phyloP scores from a whole-genome alignment of 1,140 invertebrate species.

The Adoxophyes honmai region DNA sequence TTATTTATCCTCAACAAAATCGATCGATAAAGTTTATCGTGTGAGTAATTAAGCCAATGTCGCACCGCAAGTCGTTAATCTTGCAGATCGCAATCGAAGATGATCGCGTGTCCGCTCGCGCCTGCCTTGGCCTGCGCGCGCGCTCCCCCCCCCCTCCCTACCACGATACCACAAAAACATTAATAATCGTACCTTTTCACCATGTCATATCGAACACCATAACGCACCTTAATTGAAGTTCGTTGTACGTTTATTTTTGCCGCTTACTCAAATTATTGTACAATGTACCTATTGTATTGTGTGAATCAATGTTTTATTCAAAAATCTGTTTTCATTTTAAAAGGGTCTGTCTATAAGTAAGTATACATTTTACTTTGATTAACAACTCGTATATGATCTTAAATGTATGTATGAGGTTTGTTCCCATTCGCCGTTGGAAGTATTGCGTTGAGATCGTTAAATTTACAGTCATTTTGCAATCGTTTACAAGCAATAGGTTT shows the following conservation, averaged over 20 bases:
- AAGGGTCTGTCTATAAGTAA: too few relatives aligned
- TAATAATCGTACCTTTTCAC: neutral
- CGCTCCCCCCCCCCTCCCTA: neutral
- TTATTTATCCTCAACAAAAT: slow-evolving; percentile 26
- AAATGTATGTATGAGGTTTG: too few relatives aligned
- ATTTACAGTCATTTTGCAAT: too few relatives aligned
- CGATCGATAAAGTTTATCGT: slow-evolving; percentile 57
- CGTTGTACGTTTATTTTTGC: slow-evolving; percentile 1
- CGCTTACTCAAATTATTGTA: neutral
- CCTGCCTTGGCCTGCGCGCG: neutral
- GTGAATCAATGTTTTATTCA: too few relatives aligned
- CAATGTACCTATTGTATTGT: too few relatives aligned
- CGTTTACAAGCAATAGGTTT: too few relatives aligned
- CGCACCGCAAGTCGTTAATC: slow-evolving; percentile 60
- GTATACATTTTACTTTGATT: too few relatives aligned
- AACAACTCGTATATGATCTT: too few relatives aligned
- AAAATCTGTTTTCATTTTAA: too few relatives aligned
- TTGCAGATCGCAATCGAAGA: slow-evolving; percentile 61
- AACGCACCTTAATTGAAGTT: slow-evolving; percentile 9
- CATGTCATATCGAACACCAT: slow-evolving; percentile 11
- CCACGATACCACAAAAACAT: neutral
- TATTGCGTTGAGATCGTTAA: too few relatives aligned
- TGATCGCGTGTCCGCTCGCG: slow-evolving; percentile 56
- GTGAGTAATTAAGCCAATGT: slow-evolving; percentile 69
- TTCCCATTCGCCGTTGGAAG: too few relatives aligned